Base-by-base conservation (phyloP, 2,888 invertebrate genomes). In the Rotaria sp. region DNA sequence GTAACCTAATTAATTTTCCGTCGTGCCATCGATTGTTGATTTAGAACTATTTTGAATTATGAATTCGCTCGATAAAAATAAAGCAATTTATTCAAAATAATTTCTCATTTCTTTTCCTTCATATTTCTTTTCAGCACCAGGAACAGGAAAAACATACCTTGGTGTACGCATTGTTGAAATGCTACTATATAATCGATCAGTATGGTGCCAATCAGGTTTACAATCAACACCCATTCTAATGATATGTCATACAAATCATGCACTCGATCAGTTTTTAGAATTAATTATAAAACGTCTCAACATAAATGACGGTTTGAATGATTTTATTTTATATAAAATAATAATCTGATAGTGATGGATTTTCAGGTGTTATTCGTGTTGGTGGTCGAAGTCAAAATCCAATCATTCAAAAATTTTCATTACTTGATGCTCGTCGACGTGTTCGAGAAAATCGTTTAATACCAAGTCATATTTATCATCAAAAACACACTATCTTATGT, bases 141-240 rank as follows among this genome's bases (percentile, higher is more conserved):
- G 96, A 3, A 95, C 95, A 0, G 96, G 95, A 0, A 96, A 95
- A 92, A 95, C 95, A 0, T 94, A 93, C 90, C 90, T 95, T 87
- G 95, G 95, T 0, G 91, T 95, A 52, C 94, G 94, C 92, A 93
- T 96, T 35, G 94, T 94, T 1, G 92, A 93, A 85, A 93, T 93
- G 0, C 89, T 96, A 45, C 90, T 95, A 2, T 90, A 92, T 87
- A 95, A 94, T 89, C 88, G 88, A n/a, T 41, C 24, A 24, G 45
- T 80, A 45, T 80, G 75, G 41, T 80, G 75, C 45, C 75, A 26
- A 80, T 45, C 24, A 26, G 45, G 7, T 45, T 85, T 55, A 45
- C 57, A 35, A 35, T 57, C 57, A 87, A 26, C 87, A 59, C 90
- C 90, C 26, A 89, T 91, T 86, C 87, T 91, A 26, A 88, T 91